Evolutionary conservation across 2,888 invertebrate species (phyloP), one percentile per base, ranked within the genome.

Genomic region (Plutella xylostella): DNA sequence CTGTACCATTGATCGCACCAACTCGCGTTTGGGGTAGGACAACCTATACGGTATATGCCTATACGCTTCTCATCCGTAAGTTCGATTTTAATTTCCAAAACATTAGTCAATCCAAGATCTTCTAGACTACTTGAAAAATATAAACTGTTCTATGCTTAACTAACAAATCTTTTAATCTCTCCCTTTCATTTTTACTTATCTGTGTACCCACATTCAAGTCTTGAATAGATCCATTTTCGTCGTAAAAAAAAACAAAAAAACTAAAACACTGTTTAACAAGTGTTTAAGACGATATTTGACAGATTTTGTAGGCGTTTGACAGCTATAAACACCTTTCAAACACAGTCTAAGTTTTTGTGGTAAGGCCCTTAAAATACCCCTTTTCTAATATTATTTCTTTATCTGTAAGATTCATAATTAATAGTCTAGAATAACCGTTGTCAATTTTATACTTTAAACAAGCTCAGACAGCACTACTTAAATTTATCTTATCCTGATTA

Each of bases 61-160:
- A 42, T 21, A 3, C 33, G 33, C 20, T 12, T 21, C 3, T 18
- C 5, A n/a, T 34, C 35, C 18, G 34, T 25, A 3, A 35, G 17
- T 25, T 21, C 17, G 14, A 43, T 43, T 14, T 15, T 9, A 21
- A 43, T 43, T 20, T 34, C 25, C 3, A 18, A 1, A 14, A 22
- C 25, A 35, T 25, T 25, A 2, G 37, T 37, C 4, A 35, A 28
- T 4, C 43, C 43, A 17, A 43, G 14, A 43, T 34, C 35, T 37
- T 3, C 18, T 11, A 43, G 20, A 43, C 18, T 37, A 11, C n/a
- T 25, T 7, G 43, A 43, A 25, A 43, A 43, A 17, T 37, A 35
- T 2, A 22, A n/a, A 4, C n/a, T n/a, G n/a, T n/a, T n/a, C n/a
- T 11, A 19, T 37, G 37, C 7, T 20, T 14, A 2, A 11, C 15